Percentiles rank a stretch among this genome's conserved stretches.
Conservation (phyloP, 2,797 vertebrate genomes). For the Fistularia commersonii region DNA sequence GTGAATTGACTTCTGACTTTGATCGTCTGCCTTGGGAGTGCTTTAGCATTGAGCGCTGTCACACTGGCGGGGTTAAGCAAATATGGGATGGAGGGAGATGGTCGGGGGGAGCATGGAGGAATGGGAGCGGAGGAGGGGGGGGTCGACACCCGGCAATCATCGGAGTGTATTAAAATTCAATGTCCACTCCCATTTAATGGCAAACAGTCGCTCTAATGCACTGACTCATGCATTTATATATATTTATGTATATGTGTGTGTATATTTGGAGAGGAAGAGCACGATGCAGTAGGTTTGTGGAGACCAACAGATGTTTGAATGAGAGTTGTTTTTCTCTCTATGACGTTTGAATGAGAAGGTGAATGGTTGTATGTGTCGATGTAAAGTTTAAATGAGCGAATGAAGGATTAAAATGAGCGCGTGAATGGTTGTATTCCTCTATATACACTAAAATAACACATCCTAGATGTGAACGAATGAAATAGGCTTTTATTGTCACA, state of each 20-base stretch:
- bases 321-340: too few relatives aligned
- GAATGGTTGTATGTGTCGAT: too few relatives aligned
- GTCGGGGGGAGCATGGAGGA: conserved; percentile 51
- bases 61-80: conserved; percentile 76
- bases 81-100: conserved; percentile 67
- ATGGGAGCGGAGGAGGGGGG: conserved; percentile 34
- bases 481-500: too few relatives aligned
- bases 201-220: conserved; percentile 43
- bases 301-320: too few relatives aligned
- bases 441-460: too few relatives aligned
- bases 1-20: conserved; percentile 83
- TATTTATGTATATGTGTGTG: conserved; percentile 21
- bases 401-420: too few relatives aligned
- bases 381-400: too few relatives aligned
- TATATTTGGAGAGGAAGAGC: neutral
- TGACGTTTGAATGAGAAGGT: too few relatives aligned
- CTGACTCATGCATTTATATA: conserved; percentile 44
- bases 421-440: too few relatives aligned
- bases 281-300: too few relatives aligned
- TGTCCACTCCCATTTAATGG: conserved; percentile 48
- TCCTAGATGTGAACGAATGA: too few relatives aligned
- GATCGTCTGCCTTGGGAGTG: conserved; percentile 80
- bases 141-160: conserved; percentile 53
- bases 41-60: conserved; percentile 81
- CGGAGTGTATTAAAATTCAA: conserved; percentile 61